Base-by-base conservation (phyloP, 1,140 invertebrate species). In the Cydia splendana region DNA sequence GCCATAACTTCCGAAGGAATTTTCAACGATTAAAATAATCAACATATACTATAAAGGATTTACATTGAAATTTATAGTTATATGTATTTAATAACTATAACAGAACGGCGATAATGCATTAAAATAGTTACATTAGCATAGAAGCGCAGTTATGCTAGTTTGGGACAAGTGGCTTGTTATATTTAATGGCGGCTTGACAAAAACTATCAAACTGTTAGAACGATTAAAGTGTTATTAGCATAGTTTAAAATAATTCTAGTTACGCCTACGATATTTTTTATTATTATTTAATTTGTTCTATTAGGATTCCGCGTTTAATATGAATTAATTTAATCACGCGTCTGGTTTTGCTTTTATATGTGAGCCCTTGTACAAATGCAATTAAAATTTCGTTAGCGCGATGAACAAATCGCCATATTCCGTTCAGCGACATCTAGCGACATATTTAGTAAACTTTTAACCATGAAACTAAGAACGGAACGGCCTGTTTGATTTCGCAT, bases 61-160 rank as follows among this genome's bases (percentile, higher is more conserved):
- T n/a, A 18, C 2, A 69, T 69, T n/a, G 12, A 42, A 71, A 62
- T 38, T 45, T 45, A 71, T 42, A 18, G 67, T 71, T 20, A 71
- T 71, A 28, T 9, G 12, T 38, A 38, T 38, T 38, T 71, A 71
- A 45, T 71, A 71, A 45, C 67, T 45, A 38, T 42, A 18, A n/a
- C 67, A 71, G 76, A 77, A 83, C 84, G 82, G 85, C 78, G 77
- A 82, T 83, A 82, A 81, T 76, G 84, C 79, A 83, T 85, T 83
- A 83, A 81, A 86, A 84, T 86, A 79, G 81, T 80, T 79, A 78
- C 48, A 82, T 87, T 87, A 81, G 76, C 85, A 86, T 85, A 77
- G 75, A 75, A 28, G 20, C 67, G 74, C 51, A 67, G 34, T 75
- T 81, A 24, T 4, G 30, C 28, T 71, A 24, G 69, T 81, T 78